A percentile compares a stretch with the other conserved stretches of the same genome.
Evolutionary conservation across 2,797 vertebrate species (phyloP).

Genomic region (Natrix natrix): DNA sequence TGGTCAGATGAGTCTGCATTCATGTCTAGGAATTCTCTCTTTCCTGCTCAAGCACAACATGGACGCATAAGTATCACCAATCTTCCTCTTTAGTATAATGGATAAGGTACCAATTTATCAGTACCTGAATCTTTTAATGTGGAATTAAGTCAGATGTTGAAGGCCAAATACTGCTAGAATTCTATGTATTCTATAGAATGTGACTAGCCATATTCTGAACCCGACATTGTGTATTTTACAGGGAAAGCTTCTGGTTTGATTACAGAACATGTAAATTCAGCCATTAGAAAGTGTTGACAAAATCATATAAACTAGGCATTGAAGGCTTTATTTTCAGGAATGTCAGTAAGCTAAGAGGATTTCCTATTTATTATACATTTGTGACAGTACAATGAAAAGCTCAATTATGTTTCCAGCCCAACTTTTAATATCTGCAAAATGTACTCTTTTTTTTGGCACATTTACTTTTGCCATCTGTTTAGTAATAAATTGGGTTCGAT

Average conservation of each 20-base stretch:
- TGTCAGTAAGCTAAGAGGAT: slow-evolving; percentile 5
- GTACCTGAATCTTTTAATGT: background rate
- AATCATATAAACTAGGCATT: slow-evolving; percentile 49
- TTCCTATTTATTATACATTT: slow-evolving; percentile 25
- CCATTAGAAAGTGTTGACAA: slow-evolving; percentile 50
- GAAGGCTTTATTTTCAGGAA: slow-evolving; percentile 24
- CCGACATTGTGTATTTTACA: slow-evolving; percentile 54
- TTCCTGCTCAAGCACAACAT: background rate
- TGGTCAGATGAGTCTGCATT: background rate
- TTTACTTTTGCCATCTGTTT: slow-evolving; percentile 20
- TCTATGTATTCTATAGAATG: slow-evolving; percentile 51
- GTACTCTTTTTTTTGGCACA: slow-evolving; percentile 31
- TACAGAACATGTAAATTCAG: slow-evolving; percentile 56
- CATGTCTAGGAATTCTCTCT: background rate
- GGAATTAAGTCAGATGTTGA: background rate
- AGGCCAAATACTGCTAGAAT: slow-evolving; percentile 31
- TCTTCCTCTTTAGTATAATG: background rate
- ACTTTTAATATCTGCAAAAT: slow-evolving; percentile 46
- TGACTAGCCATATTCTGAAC: slow-evolving; percentile 53
- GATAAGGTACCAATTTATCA: background rate
- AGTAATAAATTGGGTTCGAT: slow-evolving; percentile 1
- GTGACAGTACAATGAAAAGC: background rate
- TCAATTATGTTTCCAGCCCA: slow-evolving; percentile 1
- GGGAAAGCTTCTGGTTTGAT: slow-evolving; percentile 54
- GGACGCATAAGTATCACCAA: background rate